Base-by-base conservation (phyloP, 2,113 vertebrate genomes). In the Corythoichthys haematopterus region DNA sequence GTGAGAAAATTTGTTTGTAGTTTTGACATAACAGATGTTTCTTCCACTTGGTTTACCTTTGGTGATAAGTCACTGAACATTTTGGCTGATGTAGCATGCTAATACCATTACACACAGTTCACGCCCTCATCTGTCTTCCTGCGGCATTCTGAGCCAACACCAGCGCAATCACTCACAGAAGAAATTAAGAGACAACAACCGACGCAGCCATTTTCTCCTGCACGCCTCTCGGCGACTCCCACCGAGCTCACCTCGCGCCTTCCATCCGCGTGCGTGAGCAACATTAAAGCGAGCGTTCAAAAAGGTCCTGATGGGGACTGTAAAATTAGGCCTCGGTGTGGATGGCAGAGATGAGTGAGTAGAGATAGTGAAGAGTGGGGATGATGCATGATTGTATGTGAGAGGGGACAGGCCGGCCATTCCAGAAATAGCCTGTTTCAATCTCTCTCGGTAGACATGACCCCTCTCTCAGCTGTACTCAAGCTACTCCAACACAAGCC, bases 391-490 rank as follows among this genome's bases (percentile, higher is more conserved):
- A 84, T 85, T 87, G 84, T 85, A 80, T 83, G 85, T 65, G 79
- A 81, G 73, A 68, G 71, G 73, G 83, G 81, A 78, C 68, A 46
- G 67, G 76, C 72, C 83, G 80, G 78, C 59, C 75, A 72, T 64
- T 77, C 84, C 80, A 86, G 82, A 89, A 87, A 90, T 90, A 89
- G 84, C 82, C 84, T 52, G 64, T 84, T 87, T 87, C 80, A 85
- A 83, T 88, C 82, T 83, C 82, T 84, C 86, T 87, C 83, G 77
- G 76, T 87, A 84, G 82, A 86, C 75, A 58, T 89, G 86, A 87
- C 88, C 88, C 80, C 82, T 83, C 81, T 81, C 80, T 84, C 86
- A 86, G 87, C 84, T 87, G 86, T 74, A 87, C 72, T 83, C 80
- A 74, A 75, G 78, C 84, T 84, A 79, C 77, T 71, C 69, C 15